Conservation (phyloP, 2,797 vertebrate species). For the Clarias laeviceps region DNA sequence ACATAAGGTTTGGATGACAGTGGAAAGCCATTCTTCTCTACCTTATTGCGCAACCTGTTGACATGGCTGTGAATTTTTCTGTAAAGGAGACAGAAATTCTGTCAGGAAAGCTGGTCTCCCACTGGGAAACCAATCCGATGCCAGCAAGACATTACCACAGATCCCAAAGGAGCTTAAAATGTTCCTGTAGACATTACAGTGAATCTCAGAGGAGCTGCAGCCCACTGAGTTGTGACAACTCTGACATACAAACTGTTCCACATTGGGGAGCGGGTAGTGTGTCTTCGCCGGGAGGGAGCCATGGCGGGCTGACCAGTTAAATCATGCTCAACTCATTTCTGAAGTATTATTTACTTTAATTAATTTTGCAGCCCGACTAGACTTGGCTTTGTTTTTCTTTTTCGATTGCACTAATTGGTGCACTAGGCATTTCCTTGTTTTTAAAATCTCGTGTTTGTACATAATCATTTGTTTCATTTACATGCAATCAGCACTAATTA, state of each 20-base stretch:
- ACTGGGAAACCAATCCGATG: constrained; percentile 37
- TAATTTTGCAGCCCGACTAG: background rate
- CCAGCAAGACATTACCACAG: constrained; percentile 49
- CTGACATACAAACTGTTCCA: constrained; percentile 45
- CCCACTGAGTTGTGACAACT: constrained; percentile 63
- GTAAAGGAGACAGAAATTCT: constrained; percentile 43
- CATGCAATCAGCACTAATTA: background rate
- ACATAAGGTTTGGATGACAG: background rate
- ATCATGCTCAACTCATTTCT: constrained; percentile 6
- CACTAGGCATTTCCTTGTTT: background rate
- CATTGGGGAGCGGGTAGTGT: constrained; percentile 5
- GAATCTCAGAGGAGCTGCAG: constrained; percentile 58
- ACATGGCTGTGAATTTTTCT: constrained; percentile 62
- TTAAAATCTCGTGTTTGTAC: background rate
- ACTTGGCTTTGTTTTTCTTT: background rate
- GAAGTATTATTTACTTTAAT: background rate
- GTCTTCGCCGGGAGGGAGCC: background rate
- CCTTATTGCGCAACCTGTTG: constrained; percentile 47
- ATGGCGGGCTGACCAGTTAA: background rate
- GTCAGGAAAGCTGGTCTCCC: constrained; percentile 48
- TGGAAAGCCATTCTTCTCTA: constrained; percentile 17
- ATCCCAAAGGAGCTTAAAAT: constrained; percentile 55
- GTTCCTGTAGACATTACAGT: constrained; percentile 53
- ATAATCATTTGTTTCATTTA: background rate
- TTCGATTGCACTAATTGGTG: background rate